Percentiles rank a stretch among this genome's conserved stretches.
phyloP scores from a whole-genome alignment of 1,140 invertebrate species.

The Venustaconcha ellipsiformis region DNA sequence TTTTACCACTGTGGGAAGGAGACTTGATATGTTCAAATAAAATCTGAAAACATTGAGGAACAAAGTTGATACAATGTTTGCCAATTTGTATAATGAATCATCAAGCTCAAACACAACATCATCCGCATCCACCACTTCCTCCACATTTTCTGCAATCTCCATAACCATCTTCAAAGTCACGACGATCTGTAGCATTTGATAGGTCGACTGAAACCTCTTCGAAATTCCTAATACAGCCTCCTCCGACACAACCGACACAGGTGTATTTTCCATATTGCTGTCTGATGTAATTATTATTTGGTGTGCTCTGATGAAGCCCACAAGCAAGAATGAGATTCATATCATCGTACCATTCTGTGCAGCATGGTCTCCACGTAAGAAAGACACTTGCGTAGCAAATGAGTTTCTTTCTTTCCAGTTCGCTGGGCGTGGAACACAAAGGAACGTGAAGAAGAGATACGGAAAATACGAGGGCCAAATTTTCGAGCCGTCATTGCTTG shows the following conservation, averaged over 20 bases:
- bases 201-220: not conserved
- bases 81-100: not conserved
- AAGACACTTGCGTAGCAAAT: not conserved
- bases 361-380: not conserved
- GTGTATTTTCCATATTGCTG: constrained; percentile 19
- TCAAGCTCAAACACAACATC: not conserved
- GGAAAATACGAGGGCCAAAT: constrained; percentile 54
- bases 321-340: constrained; percentile 51
- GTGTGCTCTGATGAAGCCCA: constrained; percentile 49
- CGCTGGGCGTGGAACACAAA: constrained; percentile 38
- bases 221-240: not conserved
- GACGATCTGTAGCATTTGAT: not conserved
- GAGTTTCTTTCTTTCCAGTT: constrained; percentile 34
- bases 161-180: not conserved
- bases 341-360: constrained; percentile 40
- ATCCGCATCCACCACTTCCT: not conserved
- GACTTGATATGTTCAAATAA: too few species aligned
- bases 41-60: too few species aligned
- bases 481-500: constrained; percentile 44
- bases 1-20: too few species aligned
- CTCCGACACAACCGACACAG: constrained; percentile 31
- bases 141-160: not conserved
- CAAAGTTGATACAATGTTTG: too few species aligned
- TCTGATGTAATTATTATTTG: constrained; percentile 50
- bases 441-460: constrained; percentile 57